Evolutionary conservation across 1,140 invertebrate species (phyloP).

Genomic region (Drosophila sp.): DNA sequence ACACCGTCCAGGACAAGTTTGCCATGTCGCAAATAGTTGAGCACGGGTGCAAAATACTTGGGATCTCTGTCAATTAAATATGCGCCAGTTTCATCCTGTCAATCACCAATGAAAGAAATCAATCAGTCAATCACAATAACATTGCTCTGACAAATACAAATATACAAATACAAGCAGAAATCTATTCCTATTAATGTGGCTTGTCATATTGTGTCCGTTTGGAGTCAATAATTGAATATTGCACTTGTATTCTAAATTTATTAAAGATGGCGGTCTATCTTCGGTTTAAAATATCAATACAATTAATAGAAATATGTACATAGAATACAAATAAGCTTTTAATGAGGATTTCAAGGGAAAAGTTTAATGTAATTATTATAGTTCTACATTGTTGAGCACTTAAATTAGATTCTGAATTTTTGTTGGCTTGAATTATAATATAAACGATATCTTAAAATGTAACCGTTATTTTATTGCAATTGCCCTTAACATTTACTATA

Average conservation of each 20-base stretch:
- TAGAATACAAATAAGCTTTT: too few species aligned
- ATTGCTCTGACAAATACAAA: background rate
- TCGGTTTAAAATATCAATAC: too few species aligned
- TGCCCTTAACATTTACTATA: too few species aligned
- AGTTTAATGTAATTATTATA: too few species aligned
- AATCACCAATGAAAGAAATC: background rate
- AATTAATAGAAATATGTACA: too few species aligned
- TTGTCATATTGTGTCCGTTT: background rate
- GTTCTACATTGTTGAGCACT: too few species aligned
- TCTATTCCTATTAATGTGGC: background rate
- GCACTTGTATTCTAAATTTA: background rate
- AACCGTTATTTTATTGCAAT: too few species aligned
- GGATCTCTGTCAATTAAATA: slow-evolving; percentile 99
- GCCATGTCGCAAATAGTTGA: slow-evolving; percentile 99
- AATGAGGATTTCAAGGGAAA: too few species aligned
- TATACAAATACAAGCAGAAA: background rate
- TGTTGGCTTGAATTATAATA: too few species aligned
- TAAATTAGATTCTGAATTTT: too few species aligned
- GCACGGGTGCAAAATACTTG: slow-evolving; percentile 98
- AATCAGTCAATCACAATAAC: slow-evolving; percentile 40
- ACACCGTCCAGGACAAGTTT: slow-evolving; percentile 99
- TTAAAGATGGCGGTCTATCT: background rate
- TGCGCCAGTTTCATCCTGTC: slow-evolving; percentile 98
- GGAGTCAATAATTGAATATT: background rate
- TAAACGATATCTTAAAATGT: too few species aligned